Conservation (phyloP, 2,888 invertebrate species). For the Rhingia rostrata region DNA sequence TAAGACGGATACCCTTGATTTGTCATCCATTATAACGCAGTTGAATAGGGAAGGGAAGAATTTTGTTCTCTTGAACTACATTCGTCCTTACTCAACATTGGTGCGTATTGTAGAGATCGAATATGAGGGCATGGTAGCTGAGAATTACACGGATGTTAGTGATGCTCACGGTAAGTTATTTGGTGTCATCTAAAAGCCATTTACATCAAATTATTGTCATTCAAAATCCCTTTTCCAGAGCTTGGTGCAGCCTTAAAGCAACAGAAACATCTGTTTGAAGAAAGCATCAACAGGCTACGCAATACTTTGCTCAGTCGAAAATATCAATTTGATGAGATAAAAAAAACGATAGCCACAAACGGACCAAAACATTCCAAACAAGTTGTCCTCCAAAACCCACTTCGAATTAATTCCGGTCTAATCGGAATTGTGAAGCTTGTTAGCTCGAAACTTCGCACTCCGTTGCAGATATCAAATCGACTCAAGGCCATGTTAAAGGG, state of each 20-base stretch:
- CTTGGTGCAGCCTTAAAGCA: constrained; percentile 73
- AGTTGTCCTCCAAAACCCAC: constrained; percentile 57
- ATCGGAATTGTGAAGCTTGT: constrained; percentile 76
- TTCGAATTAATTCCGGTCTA: constrained; percentile 70
- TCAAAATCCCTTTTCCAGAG: constrained; percentile 10
- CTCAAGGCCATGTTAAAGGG: constrained; percentile 74
- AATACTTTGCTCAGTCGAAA: constrained; percentile 77
- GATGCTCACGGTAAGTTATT: constrained; percentile 44
- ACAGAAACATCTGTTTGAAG: constrained; percentile 79
- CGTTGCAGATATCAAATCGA: constrained; percentile 77
- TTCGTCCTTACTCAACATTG: constrained; percentile 68
- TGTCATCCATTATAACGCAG: constrained; percentile 76
- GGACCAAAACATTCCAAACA: constrained; percentile 39
- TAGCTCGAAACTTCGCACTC: constrained; percentile 76
- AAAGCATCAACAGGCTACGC: constrained; percentile 76
- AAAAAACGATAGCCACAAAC: constrained; percentile 54
- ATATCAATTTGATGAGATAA: constrained; percentile 76
- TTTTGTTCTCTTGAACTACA: constrained; percentile 77
- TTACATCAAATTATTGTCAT: neutral
- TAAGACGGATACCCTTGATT: constrained; percentile 73
- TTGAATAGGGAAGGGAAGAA: constrained; percentile 76
- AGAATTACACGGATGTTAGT: constrained; percentile 62
- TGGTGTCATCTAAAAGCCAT: neutral
- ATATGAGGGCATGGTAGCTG: constrained; percentile 34
- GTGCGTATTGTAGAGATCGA: constrained; percentile 79